Evolutionary conservation across 2,113 vertebrate species (phyloP).

Genomic region (Rhinoderma darwinii): DNA sequence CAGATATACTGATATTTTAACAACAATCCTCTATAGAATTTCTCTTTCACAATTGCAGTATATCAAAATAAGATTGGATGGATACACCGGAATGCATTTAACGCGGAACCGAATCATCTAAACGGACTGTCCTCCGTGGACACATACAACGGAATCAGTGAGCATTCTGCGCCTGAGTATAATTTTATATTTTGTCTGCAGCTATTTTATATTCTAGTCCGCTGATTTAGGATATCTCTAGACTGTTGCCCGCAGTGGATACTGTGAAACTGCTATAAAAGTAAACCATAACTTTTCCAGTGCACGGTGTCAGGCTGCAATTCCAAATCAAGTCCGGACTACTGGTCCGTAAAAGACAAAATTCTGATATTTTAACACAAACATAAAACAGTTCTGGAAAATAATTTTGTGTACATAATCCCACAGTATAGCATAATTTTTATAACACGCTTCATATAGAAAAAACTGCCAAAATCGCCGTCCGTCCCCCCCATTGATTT

Average conservation of each 20-base stretch:
- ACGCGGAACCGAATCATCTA: background rate
- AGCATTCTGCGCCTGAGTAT: constrained; percentile 8
- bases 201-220: constrained; percentile 35
- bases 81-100: constrained; percentile 23
- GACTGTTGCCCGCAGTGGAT: background rate
- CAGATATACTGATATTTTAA: constrained; percentile 7
- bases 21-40: background rate
- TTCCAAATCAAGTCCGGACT: constrained; percentile 4
- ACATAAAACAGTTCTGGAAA: background rate
- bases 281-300: background rate
- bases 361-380: background rate
- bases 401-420: background rate
- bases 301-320: background rate
- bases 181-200: constrained; percentile 44
- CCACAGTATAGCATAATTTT: background rate
- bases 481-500: too few species aligned
- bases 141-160: constrained; percentile 19
- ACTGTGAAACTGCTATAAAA: constrained; percentile 3
- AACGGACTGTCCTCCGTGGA: constrained; percentile 20
- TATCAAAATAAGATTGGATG: background rate
- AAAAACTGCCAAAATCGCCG: too few species aligned
- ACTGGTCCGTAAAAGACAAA: background rate
- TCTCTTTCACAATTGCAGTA: background rate
- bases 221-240: background rate
- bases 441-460: too few species aligned